Base-by-base conservation (phyloP, 2,797 vertebrate genomes). In the Ispidina picta region DNA sequence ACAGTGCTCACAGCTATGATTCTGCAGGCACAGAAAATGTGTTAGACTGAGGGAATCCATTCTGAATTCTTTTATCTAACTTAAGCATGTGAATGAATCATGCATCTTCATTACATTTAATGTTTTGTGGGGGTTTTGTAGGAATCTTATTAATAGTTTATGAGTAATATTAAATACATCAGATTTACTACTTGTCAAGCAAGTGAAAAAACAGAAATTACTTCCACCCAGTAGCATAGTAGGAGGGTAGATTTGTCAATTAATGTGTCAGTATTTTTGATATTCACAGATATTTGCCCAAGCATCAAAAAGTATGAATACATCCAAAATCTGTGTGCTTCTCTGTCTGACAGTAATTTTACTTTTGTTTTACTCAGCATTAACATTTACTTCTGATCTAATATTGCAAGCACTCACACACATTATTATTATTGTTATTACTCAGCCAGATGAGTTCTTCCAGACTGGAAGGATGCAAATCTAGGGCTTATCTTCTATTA, bases 1-100 rank as follows among this genome's bases (percentile, higher is more conserved):
- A 48, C 96, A 96, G 41, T 83, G 93, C 63, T 22, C 0, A 3
- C 90, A 95, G 8, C 49, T 95, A 63, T 18, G 11, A 35, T 55
- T 41, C 54, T 74, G 41, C 17, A 59, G 46, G 35, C 84, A 62
- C 31, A 71, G 75, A 55, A 70, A 64, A 82, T 15, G 2, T 20
- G 15, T 63, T 85, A 77, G 19, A 77, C 33, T 12, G 16, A 82
- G 59, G 16, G 59, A 55, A 46, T 52, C 70, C 0, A 2, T 59
- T 66, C 26, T 41, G 18, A 64, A 26, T 66, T 55, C 25, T 63
- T 71, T 64, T 51, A 43, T 51, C 51, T 54, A 82, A 56, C 6
- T 33, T 46, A 64, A 71, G 33, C 33, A 58, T 48, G 35, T 6
- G 35, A 73, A 59, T 82, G 22, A 88, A 44, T 29, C 22, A 66